Conservation (phyloP, 2,113 vertebrate species). For the Accipiter virgatus region DNA sequence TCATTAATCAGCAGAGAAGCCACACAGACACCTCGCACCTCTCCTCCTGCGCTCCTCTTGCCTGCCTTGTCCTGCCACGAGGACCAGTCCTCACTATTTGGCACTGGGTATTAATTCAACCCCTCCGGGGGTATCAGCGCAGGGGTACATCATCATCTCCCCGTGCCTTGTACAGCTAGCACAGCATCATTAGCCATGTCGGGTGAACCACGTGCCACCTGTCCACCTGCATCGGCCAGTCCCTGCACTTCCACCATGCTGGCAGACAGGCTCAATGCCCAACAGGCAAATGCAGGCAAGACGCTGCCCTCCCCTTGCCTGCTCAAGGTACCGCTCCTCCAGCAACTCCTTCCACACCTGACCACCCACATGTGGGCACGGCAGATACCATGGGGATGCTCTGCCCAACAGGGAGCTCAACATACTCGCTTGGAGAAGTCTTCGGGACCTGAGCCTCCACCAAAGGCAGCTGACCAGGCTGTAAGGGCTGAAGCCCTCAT, state of each 20-base stretch:
- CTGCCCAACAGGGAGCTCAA: neutral
- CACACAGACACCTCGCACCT: neutral
- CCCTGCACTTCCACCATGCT: rapidly evolving
- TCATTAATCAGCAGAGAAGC: conserved; percentile 39
- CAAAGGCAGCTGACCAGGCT: neutral
- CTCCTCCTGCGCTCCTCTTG: neutral
- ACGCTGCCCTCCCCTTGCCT: neutral
- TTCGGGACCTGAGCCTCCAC: rapidly evolving
- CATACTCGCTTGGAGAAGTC: rapidly evolving
- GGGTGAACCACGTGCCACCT: rapidly evolving
- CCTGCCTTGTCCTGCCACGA: rapidly evolving
- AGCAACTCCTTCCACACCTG: neutral
- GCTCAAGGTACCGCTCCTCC: neutral
- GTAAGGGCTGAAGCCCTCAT: neutral
- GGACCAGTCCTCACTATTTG: neutral
- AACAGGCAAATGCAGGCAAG: too few species aligned
- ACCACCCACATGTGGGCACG: rapidly evolving
- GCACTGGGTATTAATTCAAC: neutral
- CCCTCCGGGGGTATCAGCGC: too few species aligned
- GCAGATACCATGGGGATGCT: rapidly evolving
- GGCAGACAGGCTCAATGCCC: rapidly evolving
- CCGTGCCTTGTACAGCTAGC: neutral
- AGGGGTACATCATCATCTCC: neutral
- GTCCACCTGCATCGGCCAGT: neutral
- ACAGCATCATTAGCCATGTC: rapidly evolving